A percentile compares a stretch with the other conserved stretches of the same genome.
These are phyloP conservation scores for Plectrocnemia conspersa DNA, from an alignment of 1,140 invertebrate species.

Conservation along the genomic window DNA sequence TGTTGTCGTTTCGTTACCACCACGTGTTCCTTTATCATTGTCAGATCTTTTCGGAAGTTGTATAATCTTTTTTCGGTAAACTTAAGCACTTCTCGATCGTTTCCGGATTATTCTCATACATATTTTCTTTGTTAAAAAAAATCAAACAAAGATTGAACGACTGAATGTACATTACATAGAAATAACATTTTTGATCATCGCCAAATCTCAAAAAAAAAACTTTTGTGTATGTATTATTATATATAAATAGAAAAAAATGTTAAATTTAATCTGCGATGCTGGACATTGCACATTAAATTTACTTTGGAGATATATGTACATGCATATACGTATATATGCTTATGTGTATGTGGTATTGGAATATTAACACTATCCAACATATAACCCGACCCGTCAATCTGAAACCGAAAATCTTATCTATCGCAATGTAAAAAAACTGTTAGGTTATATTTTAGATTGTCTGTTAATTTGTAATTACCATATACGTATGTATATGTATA, in stretches of 20 bases:
- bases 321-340: too few species aligned
- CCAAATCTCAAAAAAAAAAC: constrained; percentile 32
- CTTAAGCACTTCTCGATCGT: constrained; percentile 1
- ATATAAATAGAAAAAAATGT: constrained; percentile 11
- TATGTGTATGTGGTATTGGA: too few species aligned
- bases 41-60: too few species aligned
- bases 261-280: constrained; percentile 32
- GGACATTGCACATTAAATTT: constrained; percentile 35
- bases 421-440: too few species aligned
- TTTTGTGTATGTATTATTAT: constrained; percentile 35
- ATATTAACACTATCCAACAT: too few species aligned
- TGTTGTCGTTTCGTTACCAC: constrained; percentile 31
- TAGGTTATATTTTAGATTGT: too few species aligned
- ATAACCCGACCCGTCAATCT: too few species aligned
- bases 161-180: constrained; percentile 37
- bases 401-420: too few species aligned
- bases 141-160: constrained; percentile 37
- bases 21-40: constrained; percentile 36
- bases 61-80: constrained; percentile 15
- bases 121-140: constrained; percentile 33
- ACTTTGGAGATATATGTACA: too few species aligned
- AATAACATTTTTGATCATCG: constrained; percentile 36
- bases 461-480: too few species aligned
- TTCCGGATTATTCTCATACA: too few species aligned
- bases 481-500: too few species aligned